Percentiles rank a stretch among this genome's conserved stretches.
phyloP scores from a whole-genome alignment of 2,797 vertebrate genomes.

The Triplophysa bombifrons region DNA sequence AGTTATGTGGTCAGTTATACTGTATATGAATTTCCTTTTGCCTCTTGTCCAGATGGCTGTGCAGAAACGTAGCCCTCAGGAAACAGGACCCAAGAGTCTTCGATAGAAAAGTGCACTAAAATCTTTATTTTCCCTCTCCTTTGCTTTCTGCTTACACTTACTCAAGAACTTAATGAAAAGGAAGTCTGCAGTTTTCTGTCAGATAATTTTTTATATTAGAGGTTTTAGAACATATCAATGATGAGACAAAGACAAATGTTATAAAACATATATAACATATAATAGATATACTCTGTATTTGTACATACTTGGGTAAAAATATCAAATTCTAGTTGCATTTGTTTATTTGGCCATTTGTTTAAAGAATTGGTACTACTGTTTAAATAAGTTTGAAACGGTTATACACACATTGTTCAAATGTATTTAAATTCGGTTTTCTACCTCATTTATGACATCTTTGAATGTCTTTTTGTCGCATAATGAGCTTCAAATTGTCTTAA shows the following conservation, averaged over 20 bases:
- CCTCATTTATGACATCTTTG: background rate
- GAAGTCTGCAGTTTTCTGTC: slow-evolving; percentile 24
- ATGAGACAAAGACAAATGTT: background rate
- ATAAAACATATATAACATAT: background rate
- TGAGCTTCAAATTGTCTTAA: slow-evolving; percentile 18
- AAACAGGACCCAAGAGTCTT: slow-evolving; percentile 16
- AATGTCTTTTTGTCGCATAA: slow-evolving; percentile 4
- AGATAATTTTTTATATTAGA: background rate
- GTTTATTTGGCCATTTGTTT: no score
- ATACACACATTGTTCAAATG: background rate
- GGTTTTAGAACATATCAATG: background rate
- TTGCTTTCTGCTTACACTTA: slow-evolving; percentile 24
- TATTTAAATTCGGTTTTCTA: background rate
- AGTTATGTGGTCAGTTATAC: slow-evolving; percentile 1
- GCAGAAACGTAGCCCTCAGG: slow-evolving; percentile 9
- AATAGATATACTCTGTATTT: no score
- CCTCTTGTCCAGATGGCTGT: slow-evolving; percentile 34
- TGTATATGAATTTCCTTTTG: background rate
- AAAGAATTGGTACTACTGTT: background rate
- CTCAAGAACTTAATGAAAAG: background rate
- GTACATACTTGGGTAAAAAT: no score
- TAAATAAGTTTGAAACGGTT: background rate
- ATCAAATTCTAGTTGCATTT: background rate
- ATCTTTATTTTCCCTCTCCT: slow-evolving; percentile 28
- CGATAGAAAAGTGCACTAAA: slow-evolving; percentile 14